These are phyloP conservation scores for Semnornis frantzii DNA, from an alignment of 2,113 vertebrate genomes.

Conservation along the genomic window DNA sequence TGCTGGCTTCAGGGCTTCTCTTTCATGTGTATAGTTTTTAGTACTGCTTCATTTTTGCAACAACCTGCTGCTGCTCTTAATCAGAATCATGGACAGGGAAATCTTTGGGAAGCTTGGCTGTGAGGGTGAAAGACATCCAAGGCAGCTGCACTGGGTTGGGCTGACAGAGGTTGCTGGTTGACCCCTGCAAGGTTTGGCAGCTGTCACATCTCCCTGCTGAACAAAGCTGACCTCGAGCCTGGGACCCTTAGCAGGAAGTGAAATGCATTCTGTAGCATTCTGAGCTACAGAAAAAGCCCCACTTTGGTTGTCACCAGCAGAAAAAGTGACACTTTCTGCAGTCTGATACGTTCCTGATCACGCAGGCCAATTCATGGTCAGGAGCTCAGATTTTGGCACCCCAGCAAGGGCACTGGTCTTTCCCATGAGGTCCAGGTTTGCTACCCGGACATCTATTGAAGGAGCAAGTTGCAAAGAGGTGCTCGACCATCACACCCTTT, in stretches of 20 bases:
- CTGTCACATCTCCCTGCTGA: constrained; percentile 16
- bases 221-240: not conserved
- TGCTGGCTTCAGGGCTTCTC: not conserved
- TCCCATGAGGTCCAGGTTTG: not conserved
- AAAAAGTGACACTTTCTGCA: constrained; percentile 7
- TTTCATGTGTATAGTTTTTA: not conserved
- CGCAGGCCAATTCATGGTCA: rapidly evolving
- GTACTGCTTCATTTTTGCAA: not conserved
- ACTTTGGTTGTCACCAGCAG: not conserved
- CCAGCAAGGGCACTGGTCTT: not conserved
- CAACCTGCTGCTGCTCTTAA: not conserved
- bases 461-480: not conserved
- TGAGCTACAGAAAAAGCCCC: constrained; percentile 1
- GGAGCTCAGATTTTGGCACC: not conserved
- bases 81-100: rapidly evolving
- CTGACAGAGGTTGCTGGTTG: not conserved
- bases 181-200: not conserved
- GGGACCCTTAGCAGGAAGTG: not conserved
- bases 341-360: not conserved
- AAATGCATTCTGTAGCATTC: too few relatives aligned
- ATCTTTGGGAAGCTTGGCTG: not conserved
- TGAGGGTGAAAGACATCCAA: not conserved
- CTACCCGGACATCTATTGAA: not conserved
- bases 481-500: not conserved
- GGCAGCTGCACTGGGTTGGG: rapidly evolving